Conservation (phyloP, 2,113 vertebrate species). For the Arizona elegans region DNA sequence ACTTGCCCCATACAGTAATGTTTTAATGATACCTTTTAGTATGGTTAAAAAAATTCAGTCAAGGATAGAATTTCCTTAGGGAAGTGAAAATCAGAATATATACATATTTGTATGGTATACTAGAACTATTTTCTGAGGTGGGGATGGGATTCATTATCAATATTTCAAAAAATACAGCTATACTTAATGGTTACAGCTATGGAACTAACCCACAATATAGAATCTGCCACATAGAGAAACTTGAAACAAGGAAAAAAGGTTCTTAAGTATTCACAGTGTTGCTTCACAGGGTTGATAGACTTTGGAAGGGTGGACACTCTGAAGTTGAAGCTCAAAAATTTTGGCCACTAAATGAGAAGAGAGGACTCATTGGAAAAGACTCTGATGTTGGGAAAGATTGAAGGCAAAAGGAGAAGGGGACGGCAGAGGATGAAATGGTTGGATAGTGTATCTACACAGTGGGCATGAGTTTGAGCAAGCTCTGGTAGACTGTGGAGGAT, state of each 20-base stretch:
- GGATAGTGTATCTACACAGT: background rate
- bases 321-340: background rate
- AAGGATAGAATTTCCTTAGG: background rate
- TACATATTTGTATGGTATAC: background rate
- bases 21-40: background rate
- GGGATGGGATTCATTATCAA: background rate
- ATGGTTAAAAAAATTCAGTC: background rate
- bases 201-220: background rate
- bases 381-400: background rate
- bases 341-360: background rate
- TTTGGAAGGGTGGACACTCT: background rate
- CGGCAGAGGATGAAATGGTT: background rate
- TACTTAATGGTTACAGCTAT: background rate
- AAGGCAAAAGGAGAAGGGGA: background rate
- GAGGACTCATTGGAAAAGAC: background rate
- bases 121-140: background rate
- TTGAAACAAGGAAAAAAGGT: background rate
- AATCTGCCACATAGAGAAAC: background rate
- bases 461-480: background rate
- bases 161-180: background rate
- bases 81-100: background rate
- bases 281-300: background rate
- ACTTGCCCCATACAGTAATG: background rate
- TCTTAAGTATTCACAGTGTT: background rate
- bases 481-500: background rate